These are phyloP conservation scores for Eristalis intricaria DNA, from an alignment of 2,888 invertebrate genomes.

Conservation along the genomic window DNA sequence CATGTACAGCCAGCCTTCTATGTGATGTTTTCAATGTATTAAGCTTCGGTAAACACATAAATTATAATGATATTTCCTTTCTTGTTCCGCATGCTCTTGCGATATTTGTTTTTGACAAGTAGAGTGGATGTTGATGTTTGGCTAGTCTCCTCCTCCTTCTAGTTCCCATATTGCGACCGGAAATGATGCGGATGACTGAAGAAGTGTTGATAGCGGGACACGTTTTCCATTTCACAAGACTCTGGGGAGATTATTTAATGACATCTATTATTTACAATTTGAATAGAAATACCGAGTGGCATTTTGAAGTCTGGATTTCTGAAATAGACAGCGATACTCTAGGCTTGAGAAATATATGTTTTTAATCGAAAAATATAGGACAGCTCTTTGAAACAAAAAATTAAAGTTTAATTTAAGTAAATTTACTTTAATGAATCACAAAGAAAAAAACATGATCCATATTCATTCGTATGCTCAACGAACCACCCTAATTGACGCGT, in stretches of 20 bases:
- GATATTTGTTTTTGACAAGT: slow-evolving; percentile 27
- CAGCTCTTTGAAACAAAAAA: too few species aligned
- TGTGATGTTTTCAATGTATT: slow-evolving; percentile 9
- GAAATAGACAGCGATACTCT: too few species aligned
- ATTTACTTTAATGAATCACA: too few species aligned
- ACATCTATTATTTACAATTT: not conserved
- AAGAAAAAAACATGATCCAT: too few species aligned
- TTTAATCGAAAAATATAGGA: too few species aligned
- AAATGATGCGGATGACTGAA: not conserved
- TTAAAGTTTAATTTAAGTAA: too few species aligned
- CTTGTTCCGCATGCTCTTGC: not conserved
- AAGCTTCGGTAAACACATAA: slow-evolving; percentile 29
- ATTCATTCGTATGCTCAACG: too few species aligned
- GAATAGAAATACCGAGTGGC: not conserved
- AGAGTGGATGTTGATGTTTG: not conserved
- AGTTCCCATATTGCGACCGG: not conserved
- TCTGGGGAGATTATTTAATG: not conserved
- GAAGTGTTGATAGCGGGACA: slow-evolving; percentile 4
- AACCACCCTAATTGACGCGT: too few species aligned
- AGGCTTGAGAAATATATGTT: too few species aligned
- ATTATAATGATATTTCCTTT: not conserved
- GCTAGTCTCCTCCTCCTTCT: not conserved
- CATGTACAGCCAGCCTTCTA: not conserved
- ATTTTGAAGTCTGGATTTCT: too few species aligned
- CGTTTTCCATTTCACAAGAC: not conserved